Base-by-base conservation (phyloP, 2,797 vertebrate genomes). In the Epinephelus awoara region DNA sequence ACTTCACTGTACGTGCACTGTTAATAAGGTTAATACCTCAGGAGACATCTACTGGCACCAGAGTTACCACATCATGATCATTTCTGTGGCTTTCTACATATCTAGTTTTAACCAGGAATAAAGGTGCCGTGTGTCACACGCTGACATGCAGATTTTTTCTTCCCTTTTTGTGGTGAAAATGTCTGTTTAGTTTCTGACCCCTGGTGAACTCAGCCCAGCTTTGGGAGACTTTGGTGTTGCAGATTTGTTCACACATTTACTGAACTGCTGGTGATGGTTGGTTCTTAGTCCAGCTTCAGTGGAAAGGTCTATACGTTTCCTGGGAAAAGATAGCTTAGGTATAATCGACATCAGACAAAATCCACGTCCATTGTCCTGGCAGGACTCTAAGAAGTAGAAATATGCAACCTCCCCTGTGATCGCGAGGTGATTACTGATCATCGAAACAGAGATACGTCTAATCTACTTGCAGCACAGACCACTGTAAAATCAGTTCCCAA, bases 401-500 rank as follows among this genome's bases (percentile, higher is more conserved):
- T 88, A 92, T 91, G 85, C 71, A 76, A 58, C 61, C 77, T 79
- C 25, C 27, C 65, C 66, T 85, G 76, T 89, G 87, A 90, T 82
- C 59, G 62, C 29, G 15, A 77, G 49, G 55, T 82, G 75, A 89
- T 84, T 91, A 89, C 82, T 67, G 55, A 86, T 88, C 58, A 85
- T 50, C 23, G 40, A 80, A 88, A 91, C 62, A 62, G 84, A 88
- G 85, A 91, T 81, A 72, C 6, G 66, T 86, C 64, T 85, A 88
- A 92, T 90, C 87, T 82, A 85, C 87, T 92, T 89, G 90, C 67
- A 67, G 40, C 10, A 23, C 44, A 77, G 54, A 79, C 81, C 69
- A 84, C 83, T 84, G 83, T 86, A 86, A 77, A 87, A 91, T 86
- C 17, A 75, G 89, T 92, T 93, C 92, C 87, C 85, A 93, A 85